Evolutionary conservation across 2,113 vertebrate species (phyloP), one percentile per base, ranked within the genome.

Genomic region (Helogale parvula): DNA sequence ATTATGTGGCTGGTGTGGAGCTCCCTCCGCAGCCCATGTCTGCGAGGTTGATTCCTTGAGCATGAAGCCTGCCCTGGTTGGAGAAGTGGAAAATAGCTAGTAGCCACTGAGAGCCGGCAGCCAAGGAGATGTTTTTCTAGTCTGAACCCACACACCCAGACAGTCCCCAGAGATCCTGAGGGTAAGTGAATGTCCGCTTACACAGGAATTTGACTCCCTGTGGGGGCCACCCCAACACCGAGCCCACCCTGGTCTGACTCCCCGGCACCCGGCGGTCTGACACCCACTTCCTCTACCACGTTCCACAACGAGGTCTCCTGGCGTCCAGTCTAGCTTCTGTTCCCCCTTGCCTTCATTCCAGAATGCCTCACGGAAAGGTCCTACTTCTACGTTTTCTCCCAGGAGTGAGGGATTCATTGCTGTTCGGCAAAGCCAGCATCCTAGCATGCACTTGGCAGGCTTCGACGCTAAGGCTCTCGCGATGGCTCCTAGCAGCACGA

Each of bases 121-220:
- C 92, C 94, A 98, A 88, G 2, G 7, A 87, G 72, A 81, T 93
- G 16, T 89, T 96, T 90, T 90, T 80, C 94, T 90, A 69, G 47
- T 90, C 80, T 65, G 54, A 96, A 94, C 27, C 83, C 84, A 80
- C 79, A 92, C 60, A 86, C 74, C 19, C 93, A 90, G 92, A 89
- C 63, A 76, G 31, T 79, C 82, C 71, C 41, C 1, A 76, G 94
- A 76, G 94, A 88, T 47, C 41, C 47, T 33, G 21, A 93, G 92
- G 69, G 89, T 66, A 88, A 94, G n/a, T 69, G 60, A 85, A 54
- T 0, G 0, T 96, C 81, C 50, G 1, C 29, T 97, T 47, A 17
- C 69, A 76, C 74, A 90, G 63, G 69, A 97, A 97, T 80, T 60
- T 41, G 47, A 33, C 80, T 88, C 65, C 41, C 74, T 50, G 25